Conservation (phyloP, 2,113 vertebrate genomes). For the Thryonomys swinderianus region DNA sequence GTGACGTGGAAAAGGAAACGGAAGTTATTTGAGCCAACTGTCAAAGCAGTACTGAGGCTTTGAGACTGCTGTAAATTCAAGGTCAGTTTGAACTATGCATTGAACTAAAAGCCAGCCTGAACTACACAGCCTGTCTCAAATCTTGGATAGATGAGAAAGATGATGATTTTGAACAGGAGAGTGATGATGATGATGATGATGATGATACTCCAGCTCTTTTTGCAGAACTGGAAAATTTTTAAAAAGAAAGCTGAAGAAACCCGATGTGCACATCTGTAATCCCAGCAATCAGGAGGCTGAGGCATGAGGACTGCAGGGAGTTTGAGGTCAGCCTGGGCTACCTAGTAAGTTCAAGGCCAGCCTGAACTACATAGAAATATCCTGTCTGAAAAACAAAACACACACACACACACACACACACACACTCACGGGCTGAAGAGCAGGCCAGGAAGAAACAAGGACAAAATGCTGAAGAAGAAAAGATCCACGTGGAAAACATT, state of each 20-base stretch:
- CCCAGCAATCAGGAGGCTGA: not conserved
- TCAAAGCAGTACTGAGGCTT: slow-evolving; percentile 95
- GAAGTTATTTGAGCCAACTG: slow-evolving; percentile 96
- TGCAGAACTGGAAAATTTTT: slow-evolving; percentile 95
- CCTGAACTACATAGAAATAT: not conserved
- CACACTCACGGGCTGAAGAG: slow-evolving; percentile 93
- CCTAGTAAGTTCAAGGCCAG: not conserved
- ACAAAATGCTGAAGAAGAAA: slow-evolving; percentile 97
- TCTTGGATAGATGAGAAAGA: slow-evolving; percentile 89
- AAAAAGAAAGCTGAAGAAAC: slow-evolving; percentile 96
- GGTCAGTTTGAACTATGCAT: not conserved
- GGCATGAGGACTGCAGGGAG: not conserved
- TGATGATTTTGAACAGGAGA: not conserved
- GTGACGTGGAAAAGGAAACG: slow-evolving; percentile 97
- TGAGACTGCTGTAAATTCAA: not conserved
- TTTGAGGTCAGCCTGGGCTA: not conserved
- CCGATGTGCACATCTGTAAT: not conserved
- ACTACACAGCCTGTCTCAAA: slow-evolving; percentile 70
- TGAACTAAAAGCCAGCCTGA: not conserved
- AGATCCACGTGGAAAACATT: slow-evolving; percentile 98
- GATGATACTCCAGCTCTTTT: slow-evolving; percentile 93
- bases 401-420: not conserved
- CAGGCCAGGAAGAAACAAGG: slow-evolving; percentile 97
- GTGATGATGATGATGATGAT: slow-evolving; percentile 60
- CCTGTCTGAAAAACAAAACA: not conserved